Conservation (phyloP, 2,797 vertebrate genomes). For the Malacoraja senta region DNA sequence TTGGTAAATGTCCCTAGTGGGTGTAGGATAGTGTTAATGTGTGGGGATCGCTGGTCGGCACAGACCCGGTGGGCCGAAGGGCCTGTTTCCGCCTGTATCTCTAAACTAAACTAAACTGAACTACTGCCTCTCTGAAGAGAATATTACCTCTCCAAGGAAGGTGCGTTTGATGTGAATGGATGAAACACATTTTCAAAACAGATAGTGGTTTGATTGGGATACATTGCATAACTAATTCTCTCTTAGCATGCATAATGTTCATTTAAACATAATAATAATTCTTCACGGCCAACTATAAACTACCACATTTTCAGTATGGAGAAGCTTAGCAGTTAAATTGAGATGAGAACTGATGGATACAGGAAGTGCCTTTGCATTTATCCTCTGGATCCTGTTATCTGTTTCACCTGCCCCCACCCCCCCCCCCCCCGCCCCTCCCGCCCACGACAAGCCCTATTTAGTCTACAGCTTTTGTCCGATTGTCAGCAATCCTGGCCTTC, state of each 20-base stretch:
- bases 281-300: no score
- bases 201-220: not conserved
- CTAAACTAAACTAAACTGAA: no score
- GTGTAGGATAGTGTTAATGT: no score
- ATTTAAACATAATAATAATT: not conserved
- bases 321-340: not conserved
- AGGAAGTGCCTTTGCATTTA: not conserved
- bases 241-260: not conserved
- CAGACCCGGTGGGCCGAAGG: no score
- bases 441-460: not conserved
- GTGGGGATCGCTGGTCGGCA: no score
- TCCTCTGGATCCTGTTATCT: not conserved
- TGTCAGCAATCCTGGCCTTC: not conserved
- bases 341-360: not conserved
- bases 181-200: not conserved
- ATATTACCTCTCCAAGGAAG: not conserved
- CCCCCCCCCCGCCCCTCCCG: no score
- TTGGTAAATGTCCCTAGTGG: no score
- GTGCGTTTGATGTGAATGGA: not conserved
- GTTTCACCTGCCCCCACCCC: not conserved
- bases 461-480: not conserved
- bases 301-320: no score
- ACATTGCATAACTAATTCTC: no score
- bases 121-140: not conserved
- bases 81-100: no score